phyloP scores from a whole-genome alignment of 2,888 invertebrate species.

The Melinaea menophilus region DNA sequence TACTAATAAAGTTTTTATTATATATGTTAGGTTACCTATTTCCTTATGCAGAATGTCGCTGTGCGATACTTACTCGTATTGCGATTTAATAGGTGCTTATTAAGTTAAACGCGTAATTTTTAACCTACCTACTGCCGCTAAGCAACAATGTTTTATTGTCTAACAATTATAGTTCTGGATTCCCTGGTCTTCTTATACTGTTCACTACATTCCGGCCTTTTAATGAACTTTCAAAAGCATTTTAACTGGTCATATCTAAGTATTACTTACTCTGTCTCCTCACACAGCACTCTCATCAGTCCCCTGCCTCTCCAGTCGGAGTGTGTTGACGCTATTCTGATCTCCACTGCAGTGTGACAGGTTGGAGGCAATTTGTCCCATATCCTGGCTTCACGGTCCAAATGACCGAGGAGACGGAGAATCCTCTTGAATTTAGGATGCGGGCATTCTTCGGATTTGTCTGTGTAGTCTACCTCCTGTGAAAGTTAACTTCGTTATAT shows the following conservation, averaged over 20 bases:
- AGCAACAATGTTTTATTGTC: neutral
- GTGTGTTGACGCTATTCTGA: conserved; percentile 82
- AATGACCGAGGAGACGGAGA: conserved; percentile 75
- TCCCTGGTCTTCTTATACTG: too few relatives aligned
- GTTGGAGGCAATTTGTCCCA: conserved; percentile 76
- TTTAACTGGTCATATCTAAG: too few relatives aligned
- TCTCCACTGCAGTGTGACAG: conserved; percentile 75
- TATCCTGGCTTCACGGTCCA: conserved; percentile 77
- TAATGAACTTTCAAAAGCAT: too few relatives aligned
- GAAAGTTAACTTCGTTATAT: neutral
- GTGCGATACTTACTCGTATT: neutral
- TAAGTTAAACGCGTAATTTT: conserved; percentile 1
- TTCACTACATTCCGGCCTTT: too few relatives aligned
- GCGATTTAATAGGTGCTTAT: neutral
- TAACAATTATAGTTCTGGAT: too few relatives aligned
- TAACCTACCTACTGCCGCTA: neutral
- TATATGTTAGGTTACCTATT: neutral
- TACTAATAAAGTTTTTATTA: neutral
- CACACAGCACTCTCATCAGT: conserved; percentile 81
- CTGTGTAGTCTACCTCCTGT: conserved; percentile 61
- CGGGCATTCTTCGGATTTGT: conserved; percentile 74
- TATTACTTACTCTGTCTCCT: conserved; percentile 80
- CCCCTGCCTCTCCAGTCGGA: conserved; percentile 81
- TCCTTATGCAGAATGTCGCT: conserved; percentile 2
- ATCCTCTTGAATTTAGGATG: conserved; percentile 82